Evolutionary conservation across 2,113 vertebrate genomes (phyloP).

Genomic region (Eptesicus fuscus): DNA sequence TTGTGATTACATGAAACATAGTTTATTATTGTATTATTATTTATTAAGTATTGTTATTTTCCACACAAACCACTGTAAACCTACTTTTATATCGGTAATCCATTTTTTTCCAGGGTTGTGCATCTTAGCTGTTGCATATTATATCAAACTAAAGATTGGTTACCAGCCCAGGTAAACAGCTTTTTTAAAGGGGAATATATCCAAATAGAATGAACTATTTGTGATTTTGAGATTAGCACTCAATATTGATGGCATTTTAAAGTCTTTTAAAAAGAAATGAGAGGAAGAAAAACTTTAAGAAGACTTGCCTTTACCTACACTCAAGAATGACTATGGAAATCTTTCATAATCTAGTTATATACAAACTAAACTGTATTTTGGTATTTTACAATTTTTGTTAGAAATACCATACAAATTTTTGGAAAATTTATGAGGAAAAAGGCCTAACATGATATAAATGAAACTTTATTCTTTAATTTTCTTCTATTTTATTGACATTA

Average conservation of each 20-base stretch:
- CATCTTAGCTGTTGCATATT: conserved; percentile 55
- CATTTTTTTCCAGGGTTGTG: conserved; percentile 31
- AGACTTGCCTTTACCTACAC: background rate
- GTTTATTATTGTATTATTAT: background rate
- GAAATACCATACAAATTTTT: background rate
- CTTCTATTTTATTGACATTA: background rate
- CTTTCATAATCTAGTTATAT: background rate
- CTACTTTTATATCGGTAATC: conserved; percentile 40
- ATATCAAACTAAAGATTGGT: conserved; percentile 54
- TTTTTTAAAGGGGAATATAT: conserved; percentile 14
- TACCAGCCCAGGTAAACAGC: conserved; percentile 24
- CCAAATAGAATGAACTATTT: conserved; percentile 55
- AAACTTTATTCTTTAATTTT: conserved; percentile 4
- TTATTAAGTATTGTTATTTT: background rate
- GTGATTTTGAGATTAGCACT: conserved; percentile 56
- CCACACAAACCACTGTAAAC: background rate
- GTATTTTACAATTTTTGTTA: background rate
- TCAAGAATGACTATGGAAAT: background rate
- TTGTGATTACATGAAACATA: background rate
- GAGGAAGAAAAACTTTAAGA: background rate
- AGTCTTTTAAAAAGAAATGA: conserved; percentile 25
- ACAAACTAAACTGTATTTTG: conserved; percentile 1
- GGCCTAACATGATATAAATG: background rate
- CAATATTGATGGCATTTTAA: conserved; percentile 20
- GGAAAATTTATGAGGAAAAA: background rate